These are phyloP conservation scores for Epizoanthus fatuus DNA, from an alignment of 92 coral and sea anemone species.

Conservation along the genomic window DNA sequence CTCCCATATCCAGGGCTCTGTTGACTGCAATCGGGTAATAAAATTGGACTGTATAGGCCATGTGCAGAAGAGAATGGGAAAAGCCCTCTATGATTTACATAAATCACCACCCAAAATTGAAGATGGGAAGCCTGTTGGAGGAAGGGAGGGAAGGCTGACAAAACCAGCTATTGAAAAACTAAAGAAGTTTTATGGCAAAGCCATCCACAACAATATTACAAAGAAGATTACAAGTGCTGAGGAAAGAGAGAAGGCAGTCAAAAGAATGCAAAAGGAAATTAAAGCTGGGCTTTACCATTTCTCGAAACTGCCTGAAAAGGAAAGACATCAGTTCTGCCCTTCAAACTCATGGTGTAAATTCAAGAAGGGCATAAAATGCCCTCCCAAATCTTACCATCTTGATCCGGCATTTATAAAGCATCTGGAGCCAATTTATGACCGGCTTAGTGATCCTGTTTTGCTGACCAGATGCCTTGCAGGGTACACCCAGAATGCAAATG, in stretches of 20 bases:
- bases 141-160: constrained; percentile 44
- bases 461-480: constrained; percentile 64
- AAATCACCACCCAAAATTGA: constrained; percentile 34
- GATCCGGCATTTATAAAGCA: constrained; percentile 31
- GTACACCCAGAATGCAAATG: constrained; percentile 66
- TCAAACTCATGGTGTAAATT: constrained; percentile 57
- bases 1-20: constrained; percentile 35
- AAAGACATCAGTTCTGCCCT: constrained; percentile 61
- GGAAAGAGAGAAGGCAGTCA: constrained; percentile 42
- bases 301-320: constrained; percentile 28
- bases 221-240: constrained; percentile 7
- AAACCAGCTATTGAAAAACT: constrained; percentile 55
- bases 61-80: constrained; percentile 63
- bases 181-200: constrained; percentile 51
- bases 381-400: constrained; percentile 55
- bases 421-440: constrained; percentile 31
- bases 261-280: constrained; percentile 43
- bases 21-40: constrained; percentile 43
- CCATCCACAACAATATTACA: constrained; percentile 36
- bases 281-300: constrained; percentile 60
- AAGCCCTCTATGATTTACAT: constrained; percentile 42
- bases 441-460: constrained; percentile 35
- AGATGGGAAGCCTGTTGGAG: constrained; percentile 46
- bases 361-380: constrained; percentile 47
- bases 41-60: constrained; percentile 66